Evolutionary conservation across 1,140 invertebrate species (phyloP).

Genomic region (Oryzaephilus surinamensis): DNA sequence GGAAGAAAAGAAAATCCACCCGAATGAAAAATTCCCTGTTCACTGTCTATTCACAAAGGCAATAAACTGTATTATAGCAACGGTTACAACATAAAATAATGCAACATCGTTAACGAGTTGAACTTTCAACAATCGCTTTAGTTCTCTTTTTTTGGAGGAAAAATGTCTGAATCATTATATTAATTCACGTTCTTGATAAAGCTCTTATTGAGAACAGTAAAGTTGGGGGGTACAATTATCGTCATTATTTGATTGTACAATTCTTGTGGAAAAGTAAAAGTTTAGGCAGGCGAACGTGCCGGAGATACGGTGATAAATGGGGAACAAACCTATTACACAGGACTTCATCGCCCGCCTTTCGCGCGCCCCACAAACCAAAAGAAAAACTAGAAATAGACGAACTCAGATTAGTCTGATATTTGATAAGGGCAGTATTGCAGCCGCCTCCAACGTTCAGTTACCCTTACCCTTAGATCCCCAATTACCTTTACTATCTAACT

Average conservation of each 20-base stretch:
- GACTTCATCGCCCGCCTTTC: slow-evolving; percentile 25
- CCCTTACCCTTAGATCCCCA: slow-evolving; percentile 15
- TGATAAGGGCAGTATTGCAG: slow-evolving; percentile 15
- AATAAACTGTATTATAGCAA: too few species aligned
- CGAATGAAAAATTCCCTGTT: too few species aligned
- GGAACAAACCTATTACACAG: slow-evolving; percentile 22
- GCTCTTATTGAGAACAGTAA: slow-evolving; percentile 26
- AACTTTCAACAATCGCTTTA: slow-evolving; percentile 22
- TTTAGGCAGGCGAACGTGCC: slow-evolving; percentile 25
- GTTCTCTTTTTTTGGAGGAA: slow-evolving; percentile 9
- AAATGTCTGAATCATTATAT: slow-evolving; percentile 26
- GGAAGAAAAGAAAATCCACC: too few species aligned
- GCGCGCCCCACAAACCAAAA: slow-evolving; percentile 21
- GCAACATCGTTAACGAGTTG: slow-evolving; percentile 23
- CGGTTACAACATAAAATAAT: slow-evolving; percentile 21
- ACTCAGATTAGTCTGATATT: slow-evolving; percentile 25
- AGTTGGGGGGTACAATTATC: slow-evolving; percentile 26
- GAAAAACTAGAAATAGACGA: slow-evolving; percentile 28
- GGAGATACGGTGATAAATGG: slow-evolving; percentile 30
- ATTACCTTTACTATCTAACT: slow-evolving; percentile 15
- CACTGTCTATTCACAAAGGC: too few species aligned
- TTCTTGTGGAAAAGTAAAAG: slow-evolving; percentile 17
- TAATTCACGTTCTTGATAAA: slow-evolving; percentile 27
- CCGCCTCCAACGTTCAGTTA: slow-evolving; percentile 6
- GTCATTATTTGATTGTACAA: slow-evolving; percentile 28